Percentiles rank a stretch among this genome's conserved stretches.
Conservation (phyloP, 30 jellyfish, hydroid and myxozoan species). For the Calvadosia cruxmelitensis region DNA sequence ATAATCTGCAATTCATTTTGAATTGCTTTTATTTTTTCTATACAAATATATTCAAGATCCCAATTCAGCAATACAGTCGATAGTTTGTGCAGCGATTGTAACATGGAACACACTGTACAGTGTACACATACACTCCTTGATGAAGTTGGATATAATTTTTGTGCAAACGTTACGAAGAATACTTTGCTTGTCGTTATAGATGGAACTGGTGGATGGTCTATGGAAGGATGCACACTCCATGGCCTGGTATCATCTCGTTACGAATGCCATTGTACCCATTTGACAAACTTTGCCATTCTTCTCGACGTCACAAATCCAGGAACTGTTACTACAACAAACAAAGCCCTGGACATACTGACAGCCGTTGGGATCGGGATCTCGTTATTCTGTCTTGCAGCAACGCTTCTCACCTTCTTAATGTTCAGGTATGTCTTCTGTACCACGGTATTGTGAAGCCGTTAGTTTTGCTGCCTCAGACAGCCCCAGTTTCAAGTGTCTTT, state of each 20-base stretch:
- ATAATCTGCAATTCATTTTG: too few species aligned
- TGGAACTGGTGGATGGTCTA: neutral
- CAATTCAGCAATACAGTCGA: too few species aligned
- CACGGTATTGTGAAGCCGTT: too few species aligned
- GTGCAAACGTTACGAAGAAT: neutral
- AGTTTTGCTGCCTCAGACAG: too few species aligned
- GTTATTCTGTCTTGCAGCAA: constrained; percentile 19
- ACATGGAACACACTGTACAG: too few species aligned
- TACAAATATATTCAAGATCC: too few species aligned
- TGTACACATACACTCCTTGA: too few species aligned
- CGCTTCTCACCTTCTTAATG: constrained; percentile 10
- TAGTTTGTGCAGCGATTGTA: too few species aligned
- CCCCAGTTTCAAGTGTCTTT: too few species aligned
- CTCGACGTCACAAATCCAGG: constrained; percentile 27
- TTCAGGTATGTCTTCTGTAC: constrained; percentile 9
- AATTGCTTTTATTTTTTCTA: too few species aligned
- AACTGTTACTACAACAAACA: neutral
- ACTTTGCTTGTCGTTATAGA: neutral
- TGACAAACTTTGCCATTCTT: constrained; percentile 31
- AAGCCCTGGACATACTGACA: constrained; percentile 20
- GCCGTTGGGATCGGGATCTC: constrained; percentile 36
- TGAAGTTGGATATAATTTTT: neutral
- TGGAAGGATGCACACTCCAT: neutral
- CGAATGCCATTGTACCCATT: constrained; percentile 26
- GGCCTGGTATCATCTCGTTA: neutral